Conservation (phyloP, 2,113 vertebrate genomes). For the Parus major region DNA sequence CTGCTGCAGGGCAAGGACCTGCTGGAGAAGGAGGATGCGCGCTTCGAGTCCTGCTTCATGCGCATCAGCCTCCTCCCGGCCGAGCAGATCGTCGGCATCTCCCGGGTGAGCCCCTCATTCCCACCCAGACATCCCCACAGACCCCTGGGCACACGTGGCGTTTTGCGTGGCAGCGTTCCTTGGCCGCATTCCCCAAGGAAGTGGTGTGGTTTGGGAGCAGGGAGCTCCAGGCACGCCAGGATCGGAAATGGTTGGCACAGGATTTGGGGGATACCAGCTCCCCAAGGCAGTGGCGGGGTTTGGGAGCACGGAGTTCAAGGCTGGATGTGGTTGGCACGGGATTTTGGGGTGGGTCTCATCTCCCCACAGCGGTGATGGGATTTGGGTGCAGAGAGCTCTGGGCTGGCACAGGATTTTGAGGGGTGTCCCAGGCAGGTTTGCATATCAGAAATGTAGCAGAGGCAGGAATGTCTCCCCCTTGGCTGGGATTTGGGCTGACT, state of each 20-base stretch:
- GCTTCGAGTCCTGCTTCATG: slow-evolving; percentile 93
- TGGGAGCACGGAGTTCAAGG: neutral
- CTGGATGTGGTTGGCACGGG: too few relatives aligned
- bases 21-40: slow-evolving; percentile 90
- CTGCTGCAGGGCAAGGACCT: slow-evolving; percentile 97
- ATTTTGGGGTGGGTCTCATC: neutral
- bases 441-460: accelerated
- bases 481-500: accelerated
- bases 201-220: neutral
- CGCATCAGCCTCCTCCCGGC: slow-evolving; percentile 88
- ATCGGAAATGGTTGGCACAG: accelerated
- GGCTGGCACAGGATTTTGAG: accelerated
- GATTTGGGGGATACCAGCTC: too few relatives aligned
- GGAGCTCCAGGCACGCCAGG: accelerated
- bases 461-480: neutral
- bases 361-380: neutral
- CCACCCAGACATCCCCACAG: accelerated
- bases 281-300: accelerated
- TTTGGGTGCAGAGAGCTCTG: neutral
- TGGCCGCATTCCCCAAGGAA: accelerated
- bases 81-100: slow-evolving; percentile 89
- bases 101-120: slow-evolving; percentile 77
- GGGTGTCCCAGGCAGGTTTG: neutral
- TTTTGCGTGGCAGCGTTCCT: accelerated
- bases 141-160: accelerated